A percentile compares a stretch with the other conserved stretches of the same genome.
Evolutionary conservation across 2,888 invertebrate genomes (phyloP).

Genomic region (Chymomyza fuscimana): DNA sequence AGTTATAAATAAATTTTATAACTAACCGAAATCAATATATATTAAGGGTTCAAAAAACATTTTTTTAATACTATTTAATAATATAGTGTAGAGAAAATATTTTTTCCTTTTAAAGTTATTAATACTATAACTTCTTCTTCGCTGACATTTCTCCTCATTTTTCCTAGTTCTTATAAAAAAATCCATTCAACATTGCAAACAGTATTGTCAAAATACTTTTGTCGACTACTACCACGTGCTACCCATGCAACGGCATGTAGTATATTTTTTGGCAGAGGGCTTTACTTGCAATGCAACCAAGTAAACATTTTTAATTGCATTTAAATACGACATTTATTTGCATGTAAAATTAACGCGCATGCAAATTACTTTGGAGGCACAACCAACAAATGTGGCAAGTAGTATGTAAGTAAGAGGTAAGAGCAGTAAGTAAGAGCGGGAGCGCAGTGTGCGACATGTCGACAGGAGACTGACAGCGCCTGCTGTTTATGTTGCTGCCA

Average conservation of each 20-base stretch:
- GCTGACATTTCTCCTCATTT: too few relatives aligned
- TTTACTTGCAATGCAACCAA: slow-evolving; percentile 54
- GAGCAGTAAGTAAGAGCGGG: not conserved
- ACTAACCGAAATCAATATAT: too few relatives aligned
- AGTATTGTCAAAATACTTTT: too few relatives aligned
- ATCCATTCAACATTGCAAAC: too few relatives aligned
- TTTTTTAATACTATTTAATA: too few relatives aligned
- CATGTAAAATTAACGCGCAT: slow-evolving; percentile 77
- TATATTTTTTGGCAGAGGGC: slow-evolving; percentile 29
- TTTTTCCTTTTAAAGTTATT: too few relatives aligned
- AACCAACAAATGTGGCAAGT: not conserved
- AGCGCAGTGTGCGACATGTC: not conserved
- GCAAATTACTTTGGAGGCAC: slow-evolving; percentile 69
- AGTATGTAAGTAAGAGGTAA: not conserved
- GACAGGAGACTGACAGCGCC: slow-evolving; percentile 6
- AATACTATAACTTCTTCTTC: too few relatives aligned
- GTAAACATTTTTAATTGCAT: slow-evolving; percentile 78
- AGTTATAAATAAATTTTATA: too few relatives aligned
- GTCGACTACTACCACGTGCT: not conserved
- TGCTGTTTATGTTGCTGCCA: slow-evolving; percentile 8
- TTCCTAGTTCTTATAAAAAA: too few relatives aligned
- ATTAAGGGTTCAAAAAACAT: too few relatives aligned
- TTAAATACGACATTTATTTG: slow-evolving; percentile 79
- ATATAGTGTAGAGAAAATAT: too few relatives aligned
- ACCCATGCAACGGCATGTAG: slow-evolving; percentile 34